These are phyloP conservation scores for Allolobophora icterica DNA, from an alignment of 2,888 invertebrate species.

Conservation along the genomic window DNA sequence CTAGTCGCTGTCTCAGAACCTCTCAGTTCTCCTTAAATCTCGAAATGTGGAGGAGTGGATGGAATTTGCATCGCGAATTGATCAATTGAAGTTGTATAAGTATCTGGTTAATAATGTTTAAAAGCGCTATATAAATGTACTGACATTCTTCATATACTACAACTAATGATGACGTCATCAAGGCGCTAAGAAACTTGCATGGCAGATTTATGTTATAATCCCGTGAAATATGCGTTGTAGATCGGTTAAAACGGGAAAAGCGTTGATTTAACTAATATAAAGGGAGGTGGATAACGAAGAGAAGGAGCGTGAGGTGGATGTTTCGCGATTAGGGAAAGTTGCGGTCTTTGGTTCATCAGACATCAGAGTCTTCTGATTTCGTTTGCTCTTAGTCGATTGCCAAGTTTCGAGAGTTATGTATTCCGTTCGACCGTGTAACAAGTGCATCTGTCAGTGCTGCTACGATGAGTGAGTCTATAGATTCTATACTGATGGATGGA, in stretches of 20 bases:
- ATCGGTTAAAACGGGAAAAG: not conserved
- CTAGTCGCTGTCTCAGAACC: no score
- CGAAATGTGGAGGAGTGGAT: no score
- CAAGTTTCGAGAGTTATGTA: conserved; percentile 6
- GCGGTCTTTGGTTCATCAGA: not conserved
- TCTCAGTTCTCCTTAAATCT: no score
- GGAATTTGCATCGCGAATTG: no score
- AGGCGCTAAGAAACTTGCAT: not conserved
- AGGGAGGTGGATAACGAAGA: not conserved
- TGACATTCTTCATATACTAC: not conserved
- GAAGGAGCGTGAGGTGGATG: not conserved
- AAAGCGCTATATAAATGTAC: not conserved
- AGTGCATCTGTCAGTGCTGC: conserved; percentile 24
- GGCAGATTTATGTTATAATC: not conserved
- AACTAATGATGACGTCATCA: not conserved
- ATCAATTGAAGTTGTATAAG: no score
- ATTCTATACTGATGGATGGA: not conserved
- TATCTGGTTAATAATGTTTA: not conserved
- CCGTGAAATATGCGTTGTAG: not conserved
- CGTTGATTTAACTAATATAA: not conserved
- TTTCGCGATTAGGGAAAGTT: not conserved
- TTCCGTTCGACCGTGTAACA: not conserved
- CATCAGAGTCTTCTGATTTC: not conserved
- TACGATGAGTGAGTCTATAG: not conserved
- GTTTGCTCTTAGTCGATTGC: not conserved